Evolutionary conservation across 2,113 vertebrate species (phyloP).

Genomic region (Ictalurus furcatus): DNA sequence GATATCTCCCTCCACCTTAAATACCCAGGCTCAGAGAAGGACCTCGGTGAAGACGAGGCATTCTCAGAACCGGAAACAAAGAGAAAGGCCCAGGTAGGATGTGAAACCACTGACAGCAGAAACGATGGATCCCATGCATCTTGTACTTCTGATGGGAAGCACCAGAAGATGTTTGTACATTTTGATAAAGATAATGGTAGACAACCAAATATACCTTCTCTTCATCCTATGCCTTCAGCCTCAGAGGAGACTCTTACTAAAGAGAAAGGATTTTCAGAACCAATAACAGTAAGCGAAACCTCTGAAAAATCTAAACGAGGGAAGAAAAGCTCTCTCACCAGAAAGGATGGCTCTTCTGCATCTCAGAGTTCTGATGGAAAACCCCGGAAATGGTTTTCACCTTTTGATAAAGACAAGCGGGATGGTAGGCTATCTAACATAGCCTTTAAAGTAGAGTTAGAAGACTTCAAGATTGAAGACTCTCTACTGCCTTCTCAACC

Average conservation of each 20-base stretch:
- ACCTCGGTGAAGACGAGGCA: neutral
- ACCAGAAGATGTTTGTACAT: neutral
- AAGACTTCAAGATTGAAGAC: neutral
- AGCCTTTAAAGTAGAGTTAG: neutral
- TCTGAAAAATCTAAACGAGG: conserved; percentile 25
- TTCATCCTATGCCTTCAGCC: neutral
- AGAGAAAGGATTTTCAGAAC: neutral
- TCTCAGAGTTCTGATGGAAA: conserved; percentile 20
- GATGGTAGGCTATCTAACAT: neutral
- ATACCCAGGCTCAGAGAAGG: neutral
- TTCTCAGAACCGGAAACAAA: conserved; percentile 8
- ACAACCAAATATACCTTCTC: conserved; percentile 8
- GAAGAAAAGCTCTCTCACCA: neutral
- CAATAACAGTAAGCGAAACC: conserved; percentile 6
- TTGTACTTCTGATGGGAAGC: conserved; percentile 17
- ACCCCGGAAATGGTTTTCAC: neutral
- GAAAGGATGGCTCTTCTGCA: neutral
- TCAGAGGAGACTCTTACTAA: conserved; percentile 5
- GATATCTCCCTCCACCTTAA: conserved; percentile 59
- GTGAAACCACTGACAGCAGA: neutral
- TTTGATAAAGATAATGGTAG: conserved; percentile 28
- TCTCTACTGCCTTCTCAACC: rapidly evolving
- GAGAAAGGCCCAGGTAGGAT: neutral
- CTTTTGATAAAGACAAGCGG: conserved; percentile 27
- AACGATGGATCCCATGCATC: neutral